These are phyloP conservation scores for Lepidocyrtinus sp. DNA, from an alignment of 2,888 invertebrate genomes.

Conservation along the genomic window DNA sequence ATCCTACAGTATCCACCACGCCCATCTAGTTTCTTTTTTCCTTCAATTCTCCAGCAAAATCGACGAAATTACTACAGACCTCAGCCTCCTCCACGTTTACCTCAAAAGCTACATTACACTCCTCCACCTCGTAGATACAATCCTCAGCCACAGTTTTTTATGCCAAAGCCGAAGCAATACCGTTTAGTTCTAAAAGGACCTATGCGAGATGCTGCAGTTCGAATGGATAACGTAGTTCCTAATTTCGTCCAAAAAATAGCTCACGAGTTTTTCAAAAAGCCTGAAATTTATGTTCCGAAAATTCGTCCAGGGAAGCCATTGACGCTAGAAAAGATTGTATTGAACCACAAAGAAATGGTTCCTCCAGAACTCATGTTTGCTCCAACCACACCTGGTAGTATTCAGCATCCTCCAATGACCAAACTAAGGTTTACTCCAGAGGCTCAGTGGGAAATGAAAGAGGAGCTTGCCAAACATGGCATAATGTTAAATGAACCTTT, in stretches of 20 bases:
- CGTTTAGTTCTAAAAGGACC: conserved; percentile 33
- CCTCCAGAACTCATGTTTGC: conserved; percentile 49
- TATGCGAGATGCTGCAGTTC: conserved; percentile 29
- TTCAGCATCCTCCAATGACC: conserved; percentile 25
- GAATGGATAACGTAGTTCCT: conserved; percentile 45
- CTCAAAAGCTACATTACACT: background rate
- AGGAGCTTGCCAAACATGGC: conserved; percentile 40
- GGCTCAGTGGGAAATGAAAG: conserved; percentile 48
- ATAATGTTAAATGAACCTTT: conserved; percentile 34
- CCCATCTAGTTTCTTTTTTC: background rate
- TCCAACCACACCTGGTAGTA: conserved; percentile 35
- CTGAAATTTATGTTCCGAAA: conserved; percentile 51
- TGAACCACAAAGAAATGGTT: conserved; percentile 61
- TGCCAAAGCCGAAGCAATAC: conserved; percentile 52
- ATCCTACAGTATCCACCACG: background rate
- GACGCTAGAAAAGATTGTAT: conserved; percentile 33
- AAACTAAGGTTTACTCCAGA: conserved; percentile 46
- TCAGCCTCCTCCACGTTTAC: background rate
- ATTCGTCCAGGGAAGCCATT: conserved; percentile 34
- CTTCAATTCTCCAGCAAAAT: background rate
- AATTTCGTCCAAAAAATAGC: conserved; percentile 52
- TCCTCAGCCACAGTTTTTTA: conserved; percentile 16
- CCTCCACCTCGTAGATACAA: conserved; percentile 16
- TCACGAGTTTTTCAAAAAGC: conserved; percentile 49
- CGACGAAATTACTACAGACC: background rate